Conservation (phyloP, 2,113 vertebrate species). For the Solea solea region DNA sequence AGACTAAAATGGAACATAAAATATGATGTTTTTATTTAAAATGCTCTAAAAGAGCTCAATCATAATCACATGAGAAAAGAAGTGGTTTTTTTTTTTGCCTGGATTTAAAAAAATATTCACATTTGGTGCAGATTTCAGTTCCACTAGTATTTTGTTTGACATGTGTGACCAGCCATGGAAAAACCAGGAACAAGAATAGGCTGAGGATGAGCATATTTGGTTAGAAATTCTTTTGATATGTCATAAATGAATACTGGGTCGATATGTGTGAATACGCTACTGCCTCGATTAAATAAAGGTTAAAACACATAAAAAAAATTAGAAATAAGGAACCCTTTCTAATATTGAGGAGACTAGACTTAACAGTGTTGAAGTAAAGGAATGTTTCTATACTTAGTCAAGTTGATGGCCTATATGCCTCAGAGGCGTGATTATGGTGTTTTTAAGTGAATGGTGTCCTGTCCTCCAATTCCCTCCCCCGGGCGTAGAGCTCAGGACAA, state of each 20-base stretch:
- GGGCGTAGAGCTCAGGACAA: conserved; percentile 52
- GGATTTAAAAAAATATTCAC: too few species aligned
- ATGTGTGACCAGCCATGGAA: too few species aligned
- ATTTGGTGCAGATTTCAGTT: too few species aligned
- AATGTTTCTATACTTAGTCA: conserved; percentile 23
- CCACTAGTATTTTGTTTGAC: too few species aligned
- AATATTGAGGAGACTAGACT: conserved; percentile 7
- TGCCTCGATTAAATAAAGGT: conserved; percentile 44
- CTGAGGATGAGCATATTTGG: too few species aligned
- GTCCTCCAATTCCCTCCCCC: conserved; percentile 48
- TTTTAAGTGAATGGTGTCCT: conserved; percentile 55
- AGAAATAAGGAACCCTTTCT: conserved; percentile 25
- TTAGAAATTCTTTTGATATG: background rate
- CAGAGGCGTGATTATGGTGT: conserved; percentile 55
- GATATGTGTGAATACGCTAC: conserved; percentile 13
- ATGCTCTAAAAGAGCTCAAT: too few species aligned
- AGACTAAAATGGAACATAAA: too few species aligned
- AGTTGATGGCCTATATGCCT: conserved; percentile 37
- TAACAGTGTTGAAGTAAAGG: background rate
- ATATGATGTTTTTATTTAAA: too few species aligned
- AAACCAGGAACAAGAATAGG: too few species aligned
- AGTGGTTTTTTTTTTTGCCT: too few species aligned
- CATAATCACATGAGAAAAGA: too few species aligned
- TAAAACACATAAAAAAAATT: background rate
- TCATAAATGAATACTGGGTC: conserved; percentile 53